A percentile compares a stretch with the other conserved stretches of the same genome.
Conservation (phyloP, 2,797 vertebrate species). For the Taeniopygia guttata region DNA sequence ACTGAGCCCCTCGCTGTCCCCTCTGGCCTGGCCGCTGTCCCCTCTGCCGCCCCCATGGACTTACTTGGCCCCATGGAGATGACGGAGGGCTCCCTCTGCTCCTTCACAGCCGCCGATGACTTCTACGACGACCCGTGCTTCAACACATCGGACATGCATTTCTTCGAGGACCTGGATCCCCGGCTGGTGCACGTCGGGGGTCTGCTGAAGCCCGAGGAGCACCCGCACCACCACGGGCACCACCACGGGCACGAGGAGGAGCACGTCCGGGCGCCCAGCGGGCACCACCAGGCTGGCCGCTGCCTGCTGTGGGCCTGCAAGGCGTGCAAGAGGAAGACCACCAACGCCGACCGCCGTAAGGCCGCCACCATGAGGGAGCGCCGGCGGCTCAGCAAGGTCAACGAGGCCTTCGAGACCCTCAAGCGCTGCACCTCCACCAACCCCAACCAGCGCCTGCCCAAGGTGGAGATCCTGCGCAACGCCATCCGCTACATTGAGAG, state of each 20-base stretch:
- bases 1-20: background rate
- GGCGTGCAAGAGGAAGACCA: conserved; percentile 97
- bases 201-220: conserved; percentile 86
- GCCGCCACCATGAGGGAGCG: conserved; percentile 95
- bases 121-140: conserved; percentile 97
- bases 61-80: conserved; percentile 84
- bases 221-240: conserved; percentile 73
- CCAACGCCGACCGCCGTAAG: conserved; percentile 92
- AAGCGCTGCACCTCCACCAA: conserved; percentile 94
- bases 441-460: conserved; percentile 94
- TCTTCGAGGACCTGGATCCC: conserved; percentile 96
- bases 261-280: conserved; percentile 86
- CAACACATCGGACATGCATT: conserved; percentile 94
- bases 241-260: conserved; percentile 85
- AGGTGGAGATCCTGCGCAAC: conserved; percentile 97
- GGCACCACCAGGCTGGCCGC: conserved; percentile 91
- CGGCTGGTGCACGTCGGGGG: conserved; percentile 90
- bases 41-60: conserved; percentile 62
- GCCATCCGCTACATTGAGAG: conserved; percentile 98
- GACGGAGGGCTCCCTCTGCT: conserved; percentile 89
- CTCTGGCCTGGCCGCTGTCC: background rate
- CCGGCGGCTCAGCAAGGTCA: conserved; percentile 93
- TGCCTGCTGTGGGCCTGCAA: conserved; percentile 98
- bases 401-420: conserved; percentile 96
- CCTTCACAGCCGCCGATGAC: conserved; percentile 86